phyloP scores from a whole-genome alignment of 1,140 invertebrate genomes.

The Brachystomella parvula region DNA sequence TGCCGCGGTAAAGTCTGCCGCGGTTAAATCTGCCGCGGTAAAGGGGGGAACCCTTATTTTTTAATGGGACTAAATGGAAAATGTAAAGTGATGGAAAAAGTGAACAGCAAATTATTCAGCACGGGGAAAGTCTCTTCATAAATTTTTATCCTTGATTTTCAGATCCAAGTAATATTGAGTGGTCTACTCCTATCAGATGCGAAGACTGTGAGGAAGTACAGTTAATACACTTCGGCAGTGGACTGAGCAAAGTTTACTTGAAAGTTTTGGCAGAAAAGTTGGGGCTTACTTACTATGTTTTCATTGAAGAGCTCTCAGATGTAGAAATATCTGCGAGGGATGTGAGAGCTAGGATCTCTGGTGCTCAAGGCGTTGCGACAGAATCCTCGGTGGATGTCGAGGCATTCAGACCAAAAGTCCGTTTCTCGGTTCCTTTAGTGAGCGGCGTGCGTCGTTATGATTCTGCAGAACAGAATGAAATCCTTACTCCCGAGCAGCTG shows the following conservation, averaged over 20 bases:
- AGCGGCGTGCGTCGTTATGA: neutral
- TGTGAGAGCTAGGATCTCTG: constrained; percentile 52
- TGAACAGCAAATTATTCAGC: too few species aligned
- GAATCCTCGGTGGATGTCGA: neutral
- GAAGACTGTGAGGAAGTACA: constrained; percentile 45
- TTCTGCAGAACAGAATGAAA: neutral
- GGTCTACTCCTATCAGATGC: constrained; percentile 45
- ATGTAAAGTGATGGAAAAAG: too few species aligned
- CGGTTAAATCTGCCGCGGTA: too few species aligned
- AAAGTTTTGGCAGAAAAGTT: constrained; percentile 55
- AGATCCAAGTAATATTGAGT: constrained; percentile 36
- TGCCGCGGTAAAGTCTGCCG: too few species aligned
- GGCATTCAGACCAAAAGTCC: neutral
- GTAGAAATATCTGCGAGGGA: constrained; percentile 62
- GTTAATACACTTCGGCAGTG: constrained; percentile 51
- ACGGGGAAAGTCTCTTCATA: too few species aligned
- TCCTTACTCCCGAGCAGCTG: neutral
- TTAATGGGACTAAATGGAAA: too few species aligned
- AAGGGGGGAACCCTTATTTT: too few species aligned
- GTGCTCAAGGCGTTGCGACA: neutral
- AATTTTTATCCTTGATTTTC: constrained; percentile 3
- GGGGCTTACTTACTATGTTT: constrained; percentile 50
- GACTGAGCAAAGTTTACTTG: constrained; percentile 51
- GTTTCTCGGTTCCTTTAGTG: neutral
- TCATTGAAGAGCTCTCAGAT: constrained; percentile 56